A percentile compares a stretch with the other conserved stretches of the same genome.
Conservation (phyloP, 2,888 invertebrate species). For the Magallana nippona region DNA sequence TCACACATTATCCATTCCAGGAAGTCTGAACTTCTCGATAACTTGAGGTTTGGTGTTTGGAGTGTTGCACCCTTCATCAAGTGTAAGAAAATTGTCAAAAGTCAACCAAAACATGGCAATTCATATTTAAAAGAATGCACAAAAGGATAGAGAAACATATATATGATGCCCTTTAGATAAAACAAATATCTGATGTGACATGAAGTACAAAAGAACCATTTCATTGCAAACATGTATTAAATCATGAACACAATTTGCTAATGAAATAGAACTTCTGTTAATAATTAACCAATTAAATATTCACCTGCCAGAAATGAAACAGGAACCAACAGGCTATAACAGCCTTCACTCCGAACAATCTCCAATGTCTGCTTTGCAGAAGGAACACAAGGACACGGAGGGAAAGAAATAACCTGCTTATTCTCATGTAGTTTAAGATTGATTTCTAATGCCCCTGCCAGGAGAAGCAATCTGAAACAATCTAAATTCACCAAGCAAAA, state of each 20-base stretch:
- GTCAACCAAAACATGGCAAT: background rate
- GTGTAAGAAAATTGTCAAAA: background rate
- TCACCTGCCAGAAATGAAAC: constrained; percentile 2
- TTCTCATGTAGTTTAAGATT: background rate
- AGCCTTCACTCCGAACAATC: background rate
- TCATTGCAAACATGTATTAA: constrained; percentile 1
- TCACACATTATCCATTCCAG: constrained; percentile 7
- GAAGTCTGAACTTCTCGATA: background rate
- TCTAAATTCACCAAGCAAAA: constrained; percentile 15
- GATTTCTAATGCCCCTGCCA: background rate
- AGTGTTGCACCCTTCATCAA: background rate
- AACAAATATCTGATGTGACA: background rate
- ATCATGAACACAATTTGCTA: background rate
- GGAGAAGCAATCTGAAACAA: background rate
- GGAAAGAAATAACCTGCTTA: background rate
- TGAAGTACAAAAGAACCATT: constrained; percentile 4
- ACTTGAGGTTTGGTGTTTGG: background rate
- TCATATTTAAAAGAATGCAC: background rate
- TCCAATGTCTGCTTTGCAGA: background rate
- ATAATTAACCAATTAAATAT: background rate
- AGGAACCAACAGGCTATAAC: background rate
- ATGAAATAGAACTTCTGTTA: background rate
- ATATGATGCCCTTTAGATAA: background rate
- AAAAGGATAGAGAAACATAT: background rate
- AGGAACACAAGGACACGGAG: background rate